Evolutionary conservation across 2,797 vertebrate species (phyloP).

Genomic region (Lophotriccus pileatus): DNA sequence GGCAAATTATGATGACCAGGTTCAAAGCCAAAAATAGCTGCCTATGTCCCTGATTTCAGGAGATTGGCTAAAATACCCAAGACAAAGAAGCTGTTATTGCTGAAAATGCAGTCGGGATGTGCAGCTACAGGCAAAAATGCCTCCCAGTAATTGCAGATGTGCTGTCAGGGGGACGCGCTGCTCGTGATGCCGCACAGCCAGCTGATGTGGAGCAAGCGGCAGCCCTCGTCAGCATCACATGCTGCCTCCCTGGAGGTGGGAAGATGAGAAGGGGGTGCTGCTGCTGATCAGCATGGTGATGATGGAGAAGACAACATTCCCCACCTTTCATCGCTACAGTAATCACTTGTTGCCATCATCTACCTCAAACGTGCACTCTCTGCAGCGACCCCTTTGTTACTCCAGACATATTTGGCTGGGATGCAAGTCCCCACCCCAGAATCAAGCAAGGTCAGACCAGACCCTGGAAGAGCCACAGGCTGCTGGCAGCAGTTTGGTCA

Average conservation of each 20-base stretch:
- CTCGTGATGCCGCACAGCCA: background rate
- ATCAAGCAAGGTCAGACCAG: background rate
- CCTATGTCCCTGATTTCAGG: background rate
- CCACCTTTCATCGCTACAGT: background rate
- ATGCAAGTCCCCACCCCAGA: background rate
- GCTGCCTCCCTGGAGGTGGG: background rate
- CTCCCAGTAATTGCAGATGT: background rate
- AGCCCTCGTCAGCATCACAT: background rate
- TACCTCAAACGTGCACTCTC: accelerated
- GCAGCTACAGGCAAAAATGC: background rate
- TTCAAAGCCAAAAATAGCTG: background rate
- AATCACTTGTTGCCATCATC: background rate
- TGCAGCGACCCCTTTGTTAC: background rate
- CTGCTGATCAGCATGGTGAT: accelerated
- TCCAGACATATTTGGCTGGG: background rate
- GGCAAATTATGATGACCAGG: background rate
- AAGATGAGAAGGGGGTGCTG: background rate
- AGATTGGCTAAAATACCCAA: background rate
- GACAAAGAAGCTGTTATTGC: background rate
- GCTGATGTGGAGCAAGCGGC: background rate
- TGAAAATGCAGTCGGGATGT: background rate
- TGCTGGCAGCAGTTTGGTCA: background rate
- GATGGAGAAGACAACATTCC: background rate
- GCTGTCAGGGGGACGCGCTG: accelerated
- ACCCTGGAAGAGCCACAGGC: background rate